These are phyloP conservation scores for Mythimna albipuncta DNA, from an alignment of 2,888 invertebrate genomes.

Conservation along the genomic window DNA sequence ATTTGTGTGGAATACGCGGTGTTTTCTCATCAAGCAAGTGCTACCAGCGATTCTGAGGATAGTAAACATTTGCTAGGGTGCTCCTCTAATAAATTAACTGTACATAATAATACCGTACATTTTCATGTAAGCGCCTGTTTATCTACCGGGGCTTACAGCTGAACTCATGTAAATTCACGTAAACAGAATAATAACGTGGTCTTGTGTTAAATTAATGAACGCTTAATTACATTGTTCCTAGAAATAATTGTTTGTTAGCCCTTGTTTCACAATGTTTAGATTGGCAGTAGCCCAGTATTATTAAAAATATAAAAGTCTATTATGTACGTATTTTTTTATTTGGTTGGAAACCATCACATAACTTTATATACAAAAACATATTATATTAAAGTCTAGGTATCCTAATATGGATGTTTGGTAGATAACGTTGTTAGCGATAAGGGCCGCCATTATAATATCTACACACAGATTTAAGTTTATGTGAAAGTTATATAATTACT, in stretches of 20 bases:
- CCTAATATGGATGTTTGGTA: too few relatives aligned
- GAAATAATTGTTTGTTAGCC: constrained; percentile 18
- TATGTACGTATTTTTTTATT: too few relatives aligned
- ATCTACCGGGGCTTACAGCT: constrained; percentile 27
- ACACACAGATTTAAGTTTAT: too few relatives aligned
- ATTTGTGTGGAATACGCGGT: neutral
- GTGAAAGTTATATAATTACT: too few relatives aligned
- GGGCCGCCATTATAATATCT: too few relatives aligned
- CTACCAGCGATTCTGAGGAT: constrained; percentile 4
- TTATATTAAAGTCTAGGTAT: too few relatives aligned
- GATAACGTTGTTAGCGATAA: too few relatives aligned
- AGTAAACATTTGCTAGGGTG: constrained; percentile 6
- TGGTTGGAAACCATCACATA: too few relatives aligned
- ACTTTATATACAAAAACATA: too few relatives aligned
- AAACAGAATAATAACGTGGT: constrained; percentile 42
- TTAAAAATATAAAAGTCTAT: neutral
- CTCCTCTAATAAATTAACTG: constrained; percentile 1
- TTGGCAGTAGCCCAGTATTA: neutral
- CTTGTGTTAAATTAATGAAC: constrained; percentile 39
- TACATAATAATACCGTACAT: constrained; percentile 17
- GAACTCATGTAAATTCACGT: constrained; percentile 28
- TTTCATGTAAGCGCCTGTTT: constrained; percentile 26
- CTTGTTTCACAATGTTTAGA: constrained; percentile 1
- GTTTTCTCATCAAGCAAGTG: constrained; percentile 23
- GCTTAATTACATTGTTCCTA: constrained; percentile 33